Evolutionary conservation across 2,888 invertebrate genomes (phyloP), one percentile per base, ranked within the genome.

Genomic region (Hesperia comma): DNA sequence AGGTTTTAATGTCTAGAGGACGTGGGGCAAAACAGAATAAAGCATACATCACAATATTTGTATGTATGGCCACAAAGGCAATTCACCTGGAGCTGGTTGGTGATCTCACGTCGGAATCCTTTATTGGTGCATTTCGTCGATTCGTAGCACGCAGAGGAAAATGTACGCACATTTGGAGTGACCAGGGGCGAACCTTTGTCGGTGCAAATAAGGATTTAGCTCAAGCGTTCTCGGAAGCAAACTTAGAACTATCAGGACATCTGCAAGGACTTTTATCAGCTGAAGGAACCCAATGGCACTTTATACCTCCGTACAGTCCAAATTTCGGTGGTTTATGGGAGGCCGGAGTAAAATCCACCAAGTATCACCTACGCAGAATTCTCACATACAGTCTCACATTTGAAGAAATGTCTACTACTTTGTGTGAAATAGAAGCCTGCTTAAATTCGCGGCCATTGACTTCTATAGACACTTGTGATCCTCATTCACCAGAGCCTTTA

Each of bases 251-350:
- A 15, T 15, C 33, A 54, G 33, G 33, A 5, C 54, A 54, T 33
- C 15, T 54, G 5, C 4, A 6, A 5, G 54, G 33, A n/a, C n/a
- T 54, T n/a, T 15, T 54, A 3, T 12, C 54, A 4, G 32, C 54
- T n/a, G 54, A 54, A n/a, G 54, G 54, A 54, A 54, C 54, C 6
- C 54, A 54, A 33, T 54, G 54, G 54, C 54, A 54, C 15, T 54
- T n/a, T 15, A 54, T 54, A 15, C 54, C 54, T n/a, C n/a, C 54
- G n/a, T 54, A 54, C 33, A 54, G 54, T 33, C 54, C 54, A 6
- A n/a, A n/a, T n/a, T n/a, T n/a, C n/a, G n/a, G n/a, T n/a, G n/a
- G n/a, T n/a, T n/a, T n/a, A n/a, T n/a, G n/a, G n/a, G n/a, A n/a
- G n/a, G n/a, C n/a, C n/a, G n/a, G n/a, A n/a, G n/a, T n/a, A n/a